Evolutionary conservation across 2,888 invertebrate species (phyloP), one percentile per base, ranked within the genome.

Genomic region (Aporophyla lueneburgensis): DNA sequence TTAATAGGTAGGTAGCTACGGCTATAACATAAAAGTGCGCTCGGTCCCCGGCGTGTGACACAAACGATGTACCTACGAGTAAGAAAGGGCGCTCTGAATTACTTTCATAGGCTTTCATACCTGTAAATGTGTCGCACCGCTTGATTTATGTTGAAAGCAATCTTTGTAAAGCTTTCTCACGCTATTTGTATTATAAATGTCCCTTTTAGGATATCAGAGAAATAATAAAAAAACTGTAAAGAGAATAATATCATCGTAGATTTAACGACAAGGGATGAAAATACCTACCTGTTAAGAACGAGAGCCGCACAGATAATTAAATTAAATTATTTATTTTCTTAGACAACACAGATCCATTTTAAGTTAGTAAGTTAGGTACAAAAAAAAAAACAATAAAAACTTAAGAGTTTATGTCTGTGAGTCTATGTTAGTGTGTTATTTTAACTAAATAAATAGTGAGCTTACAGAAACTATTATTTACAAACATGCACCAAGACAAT

Each of bases 141-240:
- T 56, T 80, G 80, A 80, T 80, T 80, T 80, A 76, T 80, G 70
- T 75, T 75, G 49, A 59, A 74, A 74, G 80, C 69, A 61, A 61
- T 75, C 63, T 80, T 80, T 69, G 70, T 61, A 53, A 67, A 62
- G 70, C 70, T 49, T 80, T 75, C 33, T 51, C 19, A 21, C 12
- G 70, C 61, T 67, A 53, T 67, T 80, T 75, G 70, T 80, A n/a
- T 67, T 40, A 62, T 40, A 75, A 75, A 80, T 80, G 70, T 70
- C 40, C 40, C 19, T 54, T 61, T 74, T 69, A 51, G 12, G 43
- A 63, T 61, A 54, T 58, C 46, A 24, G 10, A 49, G 27, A n/a
- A 56, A 65, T 68, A 53, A 74, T 59, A 19, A 59, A 24, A 53
- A 21, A 62, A 59, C 43, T 56, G 46, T 61, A 24, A 40, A 61